A percentile compares a stretch with the other conserved stretches of the same genome.
These are phyloP conservation scores for Campoletis raptor DNA, from an alignment of 2,888 invertebrate genomes.

Conservation along the genomic window DNA sequence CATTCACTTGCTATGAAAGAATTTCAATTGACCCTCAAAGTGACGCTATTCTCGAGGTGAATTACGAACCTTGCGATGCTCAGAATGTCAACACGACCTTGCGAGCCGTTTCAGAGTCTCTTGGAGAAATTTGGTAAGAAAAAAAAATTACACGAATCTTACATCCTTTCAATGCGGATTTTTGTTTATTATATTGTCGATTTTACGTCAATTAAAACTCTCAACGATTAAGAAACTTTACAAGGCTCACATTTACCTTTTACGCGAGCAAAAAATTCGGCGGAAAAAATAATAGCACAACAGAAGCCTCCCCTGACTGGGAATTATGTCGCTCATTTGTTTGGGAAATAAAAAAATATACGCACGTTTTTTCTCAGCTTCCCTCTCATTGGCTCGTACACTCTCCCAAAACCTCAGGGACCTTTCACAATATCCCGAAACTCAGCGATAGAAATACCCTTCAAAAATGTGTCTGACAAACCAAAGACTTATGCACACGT, in stretches of 20 bases:
- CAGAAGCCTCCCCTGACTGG: too few species aligned
- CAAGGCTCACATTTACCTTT: not conserved
- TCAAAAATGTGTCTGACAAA: conserved; percentile 76
- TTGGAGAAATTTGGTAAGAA: conserved; percentile 76
- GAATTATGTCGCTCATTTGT: too few species aligned
- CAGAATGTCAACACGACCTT: conserved; percentile 71
- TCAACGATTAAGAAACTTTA: not conserved
- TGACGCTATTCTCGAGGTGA: conserved; percentile 68
- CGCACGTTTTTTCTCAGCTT: conserved; percentile 69
- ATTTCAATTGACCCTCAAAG: conserved; percentile 66
- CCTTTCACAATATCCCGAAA: conserved; percentile 72
- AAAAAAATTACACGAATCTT: not conserved
- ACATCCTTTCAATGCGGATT: not conserved
- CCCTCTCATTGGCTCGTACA: conserved; percentile 74
- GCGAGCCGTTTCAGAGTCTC: conserved; percentile 71
- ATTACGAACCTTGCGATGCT: conserved; percentile 75
- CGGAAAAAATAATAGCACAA: too few species aligned
- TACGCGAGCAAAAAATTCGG: not conserved
- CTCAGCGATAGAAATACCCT: conserved; percentile 68
- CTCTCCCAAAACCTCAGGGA: conserved; percentile 76
- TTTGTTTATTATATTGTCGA: too few species aligned
- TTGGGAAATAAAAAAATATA: not conserved
- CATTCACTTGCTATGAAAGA: conserved; percentile 69
- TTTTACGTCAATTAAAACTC: too few species aligned
- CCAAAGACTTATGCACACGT: conserved; percentile 73